A percentile compares a stretch with the other conserved stretches of the same genome.
Conservation (phyloP, 2,797 vertebrate species). For the Macrochelys suwanniensis region DNA sequence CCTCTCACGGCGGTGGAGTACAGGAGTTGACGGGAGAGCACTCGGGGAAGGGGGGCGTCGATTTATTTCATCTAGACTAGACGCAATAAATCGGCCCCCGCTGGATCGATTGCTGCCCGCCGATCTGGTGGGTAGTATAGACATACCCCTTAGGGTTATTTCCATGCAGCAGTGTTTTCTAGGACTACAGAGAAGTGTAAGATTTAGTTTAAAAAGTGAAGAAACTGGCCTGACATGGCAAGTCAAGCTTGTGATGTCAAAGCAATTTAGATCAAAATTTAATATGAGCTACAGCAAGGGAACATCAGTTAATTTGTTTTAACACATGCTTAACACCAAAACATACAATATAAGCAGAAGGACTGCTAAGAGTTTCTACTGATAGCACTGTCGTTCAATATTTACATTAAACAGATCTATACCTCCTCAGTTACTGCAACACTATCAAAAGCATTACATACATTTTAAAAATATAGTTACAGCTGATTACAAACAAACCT, state of each 20-base stretch:
- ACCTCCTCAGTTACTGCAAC: neutral
- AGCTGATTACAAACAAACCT: constrained; percentile 83
- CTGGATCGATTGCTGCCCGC: no score
- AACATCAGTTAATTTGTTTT: neutral
- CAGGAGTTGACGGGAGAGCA: no score
- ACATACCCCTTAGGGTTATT: neutral
- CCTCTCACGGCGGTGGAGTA: no score
- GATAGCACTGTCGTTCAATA: neutral
- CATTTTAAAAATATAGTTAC: neutral
- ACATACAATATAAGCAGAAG: neutral
- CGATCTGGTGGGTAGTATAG: no score
- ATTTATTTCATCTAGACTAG: no score
- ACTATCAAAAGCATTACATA: neutral
- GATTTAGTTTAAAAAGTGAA: neutral
- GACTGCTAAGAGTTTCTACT: neutral
- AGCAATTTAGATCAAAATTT: constrained; percentile 19
- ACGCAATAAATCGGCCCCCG: no score
- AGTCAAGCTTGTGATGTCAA: neutral
- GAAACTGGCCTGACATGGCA: neutral
- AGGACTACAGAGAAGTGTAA: neutral
- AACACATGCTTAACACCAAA: neutral
- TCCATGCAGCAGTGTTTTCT: neutral
- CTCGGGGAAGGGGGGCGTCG: no score
- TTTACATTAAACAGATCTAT: neutral
- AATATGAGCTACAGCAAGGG: neutral